phyloP scores from a whole-genome alignment of 2,888 invertebrate species.

The Rapana venosa region DNA sequence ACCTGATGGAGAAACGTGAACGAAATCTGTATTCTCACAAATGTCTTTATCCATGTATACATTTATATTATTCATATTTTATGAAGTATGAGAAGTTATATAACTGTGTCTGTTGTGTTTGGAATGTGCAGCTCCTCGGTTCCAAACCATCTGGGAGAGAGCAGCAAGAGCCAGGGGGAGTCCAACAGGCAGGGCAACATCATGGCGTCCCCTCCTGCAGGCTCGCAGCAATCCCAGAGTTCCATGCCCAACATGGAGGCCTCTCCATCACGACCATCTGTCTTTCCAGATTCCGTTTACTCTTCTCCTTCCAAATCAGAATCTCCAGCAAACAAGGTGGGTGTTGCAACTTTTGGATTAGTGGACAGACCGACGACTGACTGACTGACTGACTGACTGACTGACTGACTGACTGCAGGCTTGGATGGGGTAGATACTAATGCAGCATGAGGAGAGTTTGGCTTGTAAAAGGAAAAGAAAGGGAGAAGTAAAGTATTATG shows the following conservation, averaged over 20 bases:
- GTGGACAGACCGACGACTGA: no score
- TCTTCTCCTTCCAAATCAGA: conserved; percentile 72
- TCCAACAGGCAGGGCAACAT: conserved; percentile 50
- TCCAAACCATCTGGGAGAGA: conserved; percentile 34
- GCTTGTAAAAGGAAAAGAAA: no score
- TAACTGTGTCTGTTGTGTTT: neutral
- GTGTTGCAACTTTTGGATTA: neutral
- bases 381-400: no score
- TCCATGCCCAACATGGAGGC: conserved; percentile 48
- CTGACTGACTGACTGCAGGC: no score
- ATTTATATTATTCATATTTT: no score
- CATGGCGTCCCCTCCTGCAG: conserved; percentile 60
- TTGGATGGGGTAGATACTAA: no score
- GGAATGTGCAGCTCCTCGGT: conserved; percentile 16
- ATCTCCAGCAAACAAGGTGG: conserved; percentile 57
- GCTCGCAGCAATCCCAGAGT: conserved; percentile 49
- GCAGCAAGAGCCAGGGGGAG: conserved; percentile 10
- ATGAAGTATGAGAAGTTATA: neutral
- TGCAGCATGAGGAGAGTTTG: no score
- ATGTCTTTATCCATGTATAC: no score
- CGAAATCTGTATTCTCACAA: no score
- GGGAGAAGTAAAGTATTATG: no score
- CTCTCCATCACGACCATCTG: conserved; percentile 50
- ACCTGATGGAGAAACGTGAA: no score
- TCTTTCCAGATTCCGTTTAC: conserved; percentile 68